Percentiles rank a stretch among this genome's conserved stretches.
Evolutionary conservation across 2,113 vertebrate genomes (phyloP).

Genomic region (Microtus ochrogaster): DNA sequence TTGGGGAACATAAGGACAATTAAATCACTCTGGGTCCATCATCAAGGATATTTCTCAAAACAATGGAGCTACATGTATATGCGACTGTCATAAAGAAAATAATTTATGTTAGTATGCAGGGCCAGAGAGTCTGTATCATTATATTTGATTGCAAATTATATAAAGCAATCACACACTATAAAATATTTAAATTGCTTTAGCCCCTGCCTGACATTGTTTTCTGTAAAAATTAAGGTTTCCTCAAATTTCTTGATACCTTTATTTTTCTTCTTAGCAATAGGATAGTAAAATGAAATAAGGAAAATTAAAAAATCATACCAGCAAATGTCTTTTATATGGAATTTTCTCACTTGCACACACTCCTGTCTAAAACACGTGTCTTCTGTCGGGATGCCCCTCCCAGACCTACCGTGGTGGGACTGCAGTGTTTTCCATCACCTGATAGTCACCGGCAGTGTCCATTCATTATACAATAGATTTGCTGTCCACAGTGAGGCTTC

Average conservation of each 20-base stretch:
- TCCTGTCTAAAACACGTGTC: background rate
- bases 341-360: background rate
- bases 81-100: conserved; percentile 65
- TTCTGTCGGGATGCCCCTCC: background rate
- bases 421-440: background rate
- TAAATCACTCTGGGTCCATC: conserved; percentile 73
- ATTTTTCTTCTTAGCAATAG: background rate
- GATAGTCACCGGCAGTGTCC: background rate
- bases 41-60: conserved; percentile 68
- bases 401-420: background rate
- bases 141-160: conserved; percentile 71
- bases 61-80: conserved; percentile 39
- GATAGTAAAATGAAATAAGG: conserved; percentile 25
- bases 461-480: background rate
- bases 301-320: background rate
- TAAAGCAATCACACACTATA: conserved; percentile 63
- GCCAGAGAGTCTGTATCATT: conserved; percentile 62
- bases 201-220: conserved; percentile 26
- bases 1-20: conserved; percentile 77
- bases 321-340: background rate
- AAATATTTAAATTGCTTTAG: conserved; percentile 67
- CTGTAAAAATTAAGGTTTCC: background rate
- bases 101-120: conserved; percentile 73
- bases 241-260: background rate
- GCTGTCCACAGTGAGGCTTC: background rate